Evolutionary conservation across 2,888 invertebrate genomes (phyloP), one percentile per base, ranked within the genome.

Genomic region (Tetragonisca angustula): DNA sequence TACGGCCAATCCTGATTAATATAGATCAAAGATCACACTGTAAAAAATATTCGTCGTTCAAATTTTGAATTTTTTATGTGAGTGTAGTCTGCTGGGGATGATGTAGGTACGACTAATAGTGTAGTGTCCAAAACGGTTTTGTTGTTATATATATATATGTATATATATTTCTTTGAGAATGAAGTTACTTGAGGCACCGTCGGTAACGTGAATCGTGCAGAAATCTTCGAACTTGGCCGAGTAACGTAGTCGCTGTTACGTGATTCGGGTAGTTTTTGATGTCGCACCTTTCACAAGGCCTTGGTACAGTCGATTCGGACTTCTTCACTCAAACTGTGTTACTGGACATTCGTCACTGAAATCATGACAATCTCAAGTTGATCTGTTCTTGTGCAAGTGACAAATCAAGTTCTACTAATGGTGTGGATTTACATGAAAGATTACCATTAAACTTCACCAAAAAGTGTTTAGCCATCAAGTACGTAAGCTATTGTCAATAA

Each of bases 1-100:
- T 76, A 76, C 80, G 62, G 67, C 69, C 74, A 70, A 88, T 86
- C 81, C 87, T 82, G 88, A 89, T 90, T 89, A 88, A 89, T 89
- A 85, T 84, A 86, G 83, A 88, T 86, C 68, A 68, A 88, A 64
- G 84, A 86, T 79, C 76, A n/a, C 52, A 21, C 17, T 54, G 27
- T 19, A 65, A 50, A 17, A 56, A 24, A 32, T 32, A 67, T 32
- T 68, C 61, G 27, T 24, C 49, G n/a, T 43, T 64, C 54, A 54
- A 43, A n/a, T 36, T 15, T 17, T 15, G 49, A 59, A 24, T 54
- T 17, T 65, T 15, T n/a, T 11, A 68, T 17, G 21, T 59, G 69
- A 32, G 17, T 17, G 4, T 17, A 13, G 15, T 43, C 11, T 50
- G 13, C 17, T 32, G 32, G 61, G 24, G 19, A 43, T 32, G 15